These are phyloP conservation scores for Synchiropus splendidus DNA, from an alignment of 2,113 vertebrate species.

Conservation along the genomic window DNA sequence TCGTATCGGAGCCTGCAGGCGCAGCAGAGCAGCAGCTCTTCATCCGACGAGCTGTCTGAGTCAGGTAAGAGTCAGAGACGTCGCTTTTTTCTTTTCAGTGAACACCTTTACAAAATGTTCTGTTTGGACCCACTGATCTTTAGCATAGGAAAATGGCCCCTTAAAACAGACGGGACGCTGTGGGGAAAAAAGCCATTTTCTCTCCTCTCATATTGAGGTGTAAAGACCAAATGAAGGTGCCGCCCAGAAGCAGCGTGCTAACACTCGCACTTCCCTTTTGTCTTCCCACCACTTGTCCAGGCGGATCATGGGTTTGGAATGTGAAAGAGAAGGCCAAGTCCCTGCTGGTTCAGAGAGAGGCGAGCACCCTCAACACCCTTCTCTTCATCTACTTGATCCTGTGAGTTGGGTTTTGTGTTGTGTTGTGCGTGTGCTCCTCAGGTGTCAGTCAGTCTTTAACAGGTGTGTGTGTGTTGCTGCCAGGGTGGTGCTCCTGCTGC, in stretches of 20 bases:
- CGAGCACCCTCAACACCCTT: slow-evolving; percentile 60
- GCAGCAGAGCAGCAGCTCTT: slow-evolving; percentile 42
- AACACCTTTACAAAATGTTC: no score
- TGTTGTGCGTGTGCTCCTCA: not conserved
- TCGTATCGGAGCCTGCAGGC: slow-evolving; percentile 19
- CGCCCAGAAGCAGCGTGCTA: no score
- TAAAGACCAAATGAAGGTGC: not conserved
- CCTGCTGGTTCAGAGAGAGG: slow-evolving; percentile 50
- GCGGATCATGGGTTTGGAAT: slow-evolving; percentile 49
- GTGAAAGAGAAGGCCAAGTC: slow-evolving; percentile 34
- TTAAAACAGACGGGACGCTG: no score
- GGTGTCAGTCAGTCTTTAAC: not conserved
- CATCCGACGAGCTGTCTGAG: slow-evolving; percentile 49
- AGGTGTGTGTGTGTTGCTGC: not conserved
- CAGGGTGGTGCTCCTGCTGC: slow-evolving; percentile 74
- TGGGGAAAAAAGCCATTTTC: no score
- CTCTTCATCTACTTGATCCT: slow-evolving; percentile 76
- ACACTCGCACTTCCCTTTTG: not conserved
- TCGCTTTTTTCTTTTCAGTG: no score
- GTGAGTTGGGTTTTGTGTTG: slow-evolving; percentile 57
- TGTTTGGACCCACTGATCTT: no score
- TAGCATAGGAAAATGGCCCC: no score
- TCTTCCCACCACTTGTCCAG: slow-evolving; percentile 20
- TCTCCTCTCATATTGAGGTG: no score
- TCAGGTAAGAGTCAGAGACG: no score